phyloP scores from a whole-genome alignment of 2,113 vertebrate species.

The Aleadryas rufinucha region DNA sequence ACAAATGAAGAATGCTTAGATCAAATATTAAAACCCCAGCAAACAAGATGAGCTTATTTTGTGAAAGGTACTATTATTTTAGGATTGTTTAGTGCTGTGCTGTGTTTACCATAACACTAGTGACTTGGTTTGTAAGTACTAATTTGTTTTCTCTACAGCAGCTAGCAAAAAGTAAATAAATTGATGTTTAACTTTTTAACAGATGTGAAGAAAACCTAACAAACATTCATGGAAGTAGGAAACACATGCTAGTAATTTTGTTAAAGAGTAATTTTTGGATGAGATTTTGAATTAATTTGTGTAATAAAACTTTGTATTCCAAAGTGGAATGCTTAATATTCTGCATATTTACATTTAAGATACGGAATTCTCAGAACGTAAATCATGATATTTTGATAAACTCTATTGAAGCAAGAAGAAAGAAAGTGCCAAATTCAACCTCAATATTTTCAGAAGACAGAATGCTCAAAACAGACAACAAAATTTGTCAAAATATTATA shows the following conservation, averaged over 20 bases:
- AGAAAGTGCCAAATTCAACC: conserved; percentile 10
- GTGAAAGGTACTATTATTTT: background rate
- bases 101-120: background rate
- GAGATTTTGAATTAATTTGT: background rate
- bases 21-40: background rate
- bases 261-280: background rate
- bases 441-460: conserved; percentile 17
- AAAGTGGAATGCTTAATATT: background rate
- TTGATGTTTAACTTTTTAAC: background rate
- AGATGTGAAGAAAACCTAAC: background rate
- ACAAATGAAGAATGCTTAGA: background rate
- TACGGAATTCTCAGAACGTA: conserved; percentile 18
- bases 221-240: background rate
- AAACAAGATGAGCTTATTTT: background rate
- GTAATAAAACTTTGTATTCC: background rate
- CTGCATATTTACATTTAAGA: conserved; percentile 35
- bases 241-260: background rate
- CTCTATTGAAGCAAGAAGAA: background rate
- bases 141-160: background rate
- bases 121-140: background rate
- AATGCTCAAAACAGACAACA: conserved; percentile 6
- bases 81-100: background rate
- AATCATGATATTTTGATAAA: conserved; percentile 63
- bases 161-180: background rate
- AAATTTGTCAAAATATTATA: conserved; percentile 45